phyloP scores from a whole-genome alignment of 2,113 vertebrate species.

The Muntiacus reevesi region DNA sequence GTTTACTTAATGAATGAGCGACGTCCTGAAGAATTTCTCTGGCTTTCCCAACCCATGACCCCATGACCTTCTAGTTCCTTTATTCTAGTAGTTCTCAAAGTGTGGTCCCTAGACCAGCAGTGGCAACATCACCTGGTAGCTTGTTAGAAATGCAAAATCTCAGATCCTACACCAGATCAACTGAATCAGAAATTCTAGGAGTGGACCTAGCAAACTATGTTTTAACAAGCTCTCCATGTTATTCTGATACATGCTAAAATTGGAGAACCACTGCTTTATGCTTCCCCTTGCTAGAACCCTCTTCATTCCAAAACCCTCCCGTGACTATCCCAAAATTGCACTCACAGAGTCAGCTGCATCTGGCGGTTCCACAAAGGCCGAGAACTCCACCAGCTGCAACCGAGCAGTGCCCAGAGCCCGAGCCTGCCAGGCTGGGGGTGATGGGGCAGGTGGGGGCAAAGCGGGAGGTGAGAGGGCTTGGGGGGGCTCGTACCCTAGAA shows the following conservation, averaged over 20 bases:
- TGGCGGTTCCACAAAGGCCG: conserved; percentile 78
- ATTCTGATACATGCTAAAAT: not conserved
- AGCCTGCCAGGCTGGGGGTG: conserved; percentile 77
- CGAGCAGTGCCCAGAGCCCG: conserved; percentile 78
- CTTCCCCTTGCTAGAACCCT: not conserved
- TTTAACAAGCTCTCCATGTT: not conserved
- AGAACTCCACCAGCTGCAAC: conserved; percentile 79
- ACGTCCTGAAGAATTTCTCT: not conserved
- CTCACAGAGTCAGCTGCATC: conserved; percentile 78
- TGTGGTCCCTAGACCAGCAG: not conserved
- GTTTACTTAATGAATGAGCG: not conserved
- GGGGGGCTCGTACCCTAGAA: conserved; percentile 72
- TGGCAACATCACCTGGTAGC: not conserved
- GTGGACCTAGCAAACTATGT: not conserved
- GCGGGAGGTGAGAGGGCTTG: conserved; percentile 68
- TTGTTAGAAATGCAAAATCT: not conserved
- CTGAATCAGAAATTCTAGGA: not conserved
- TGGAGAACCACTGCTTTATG: not conserved
- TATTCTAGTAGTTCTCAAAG: not conserved
- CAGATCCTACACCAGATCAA: not conserved
- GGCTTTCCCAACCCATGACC: not conserved
- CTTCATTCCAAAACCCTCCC: not conserved
- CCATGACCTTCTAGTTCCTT: not conserved
- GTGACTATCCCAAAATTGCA: not conserved
- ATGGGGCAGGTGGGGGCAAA: conserved; percentile 65